Evolutionary conservation across 2,113 vertebrate species (phyloP).

Genomic region (Tricholaema leucomelas): DNA sequence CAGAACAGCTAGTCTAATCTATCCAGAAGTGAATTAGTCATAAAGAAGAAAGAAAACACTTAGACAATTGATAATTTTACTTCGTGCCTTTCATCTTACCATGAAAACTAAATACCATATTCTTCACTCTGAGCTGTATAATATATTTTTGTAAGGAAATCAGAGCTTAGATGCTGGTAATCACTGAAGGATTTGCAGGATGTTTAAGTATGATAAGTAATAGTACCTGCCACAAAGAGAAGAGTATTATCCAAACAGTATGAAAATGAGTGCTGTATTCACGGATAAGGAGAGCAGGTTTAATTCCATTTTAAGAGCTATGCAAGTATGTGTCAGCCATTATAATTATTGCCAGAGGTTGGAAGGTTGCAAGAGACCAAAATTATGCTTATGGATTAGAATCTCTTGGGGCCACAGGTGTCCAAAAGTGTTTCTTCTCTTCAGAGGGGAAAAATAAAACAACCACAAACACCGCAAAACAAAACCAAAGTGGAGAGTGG

Average conservation of each 20-base stretch:
- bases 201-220: conserved; percentile 19
- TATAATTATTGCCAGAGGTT: conserved; percentile 61
- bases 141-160: conserved; percentile 5
- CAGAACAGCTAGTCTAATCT: neutral
- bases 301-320: conserved; percentile 57
- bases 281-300: conserved; percentile 55
- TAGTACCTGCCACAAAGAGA: conserved; percentile 28
- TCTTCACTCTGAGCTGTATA: conserved; percentile 19
- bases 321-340: conserved; percentile 24
- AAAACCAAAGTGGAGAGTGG: neutral
- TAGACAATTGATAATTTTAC: neutral
- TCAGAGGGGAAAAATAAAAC: neutral
- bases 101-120: neutral
- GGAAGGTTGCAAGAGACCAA: conserved; percentile 57
- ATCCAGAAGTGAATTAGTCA: neutral
- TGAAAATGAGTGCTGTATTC: conserved; percentile 53
- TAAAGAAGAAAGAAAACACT: neutral
- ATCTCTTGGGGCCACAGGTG: conserved; percentile 35
- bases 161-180: conserved; percentile 8
- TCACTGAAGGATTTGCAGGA: conserved; percentile 58
- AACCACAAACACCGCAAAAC: no score
- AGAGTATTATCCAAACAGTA: conserved; percentile 29
- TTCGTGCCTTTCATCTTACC: neutral
- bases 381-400: conserved; percentile 70
- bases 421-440: conserved; percentile 48